These are phyloP conservation scores for Oreochromis tanganicae DNA, from an alignment of 2,113 vertebrate genomes.

Conservation along the genomic window DNA sequence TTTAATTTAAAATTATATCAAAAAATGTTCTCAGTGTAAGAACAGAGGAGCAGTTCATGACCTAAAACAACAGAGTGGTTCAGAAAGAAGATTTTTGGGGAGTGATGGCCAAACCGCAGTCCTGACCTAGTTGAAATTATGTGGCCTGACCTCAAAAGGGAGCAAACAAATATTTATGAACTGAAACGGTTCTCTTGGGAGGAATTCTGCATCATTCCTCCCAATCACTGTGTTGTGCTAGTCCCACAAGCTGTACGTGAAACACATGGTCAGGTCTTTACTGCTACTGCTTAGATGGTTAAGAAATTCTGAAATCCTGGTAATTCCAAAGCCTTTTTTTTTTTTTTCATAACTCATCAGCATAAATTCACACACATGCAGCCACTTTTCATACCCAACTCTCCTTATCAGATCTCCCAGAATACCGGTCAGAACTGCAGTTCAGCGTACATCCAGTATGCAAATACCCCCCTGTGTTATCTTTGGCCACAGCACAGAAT, in stretches of 20 bases:
- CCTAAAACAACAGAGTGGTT: neutral
- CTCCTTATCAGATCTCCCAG: neutral
- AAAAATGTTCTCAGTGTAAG: neutral
- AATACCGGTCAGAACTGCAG: neutral
- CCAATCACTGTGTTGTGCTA: neutral
- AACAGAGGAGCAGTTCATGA: neutral
- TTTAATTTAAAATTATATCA: neutral
- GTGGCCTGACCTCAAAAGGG: neutral
- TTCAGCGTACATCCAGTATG: neutral
- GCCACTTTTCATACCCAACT: neutral
- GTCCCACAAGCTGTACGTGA: neutral
- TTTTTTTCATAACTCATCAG: neutral
- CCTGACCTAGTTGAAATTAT: neutral
- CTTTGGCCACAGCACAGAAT: neutral
- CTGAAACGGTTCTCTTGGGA: neutral
- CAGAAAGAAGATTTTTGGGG: neutral
- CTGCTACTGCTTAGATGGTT: neutral
- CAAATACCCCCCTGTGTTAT: neutral
- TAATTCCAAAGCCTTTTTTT: neutral
- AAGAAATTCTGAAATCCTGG: neutral
- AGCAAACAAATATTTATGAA: neutral
- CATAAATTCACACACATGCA: neutral
- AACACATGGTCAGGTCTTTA: neutral
- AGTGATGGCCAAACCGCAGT: neutral
- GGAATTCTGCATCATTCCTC: neutral